Conservation (phyloP, 2,888 invertebrate species). For the Cyclophora albipunctata region DNA sequence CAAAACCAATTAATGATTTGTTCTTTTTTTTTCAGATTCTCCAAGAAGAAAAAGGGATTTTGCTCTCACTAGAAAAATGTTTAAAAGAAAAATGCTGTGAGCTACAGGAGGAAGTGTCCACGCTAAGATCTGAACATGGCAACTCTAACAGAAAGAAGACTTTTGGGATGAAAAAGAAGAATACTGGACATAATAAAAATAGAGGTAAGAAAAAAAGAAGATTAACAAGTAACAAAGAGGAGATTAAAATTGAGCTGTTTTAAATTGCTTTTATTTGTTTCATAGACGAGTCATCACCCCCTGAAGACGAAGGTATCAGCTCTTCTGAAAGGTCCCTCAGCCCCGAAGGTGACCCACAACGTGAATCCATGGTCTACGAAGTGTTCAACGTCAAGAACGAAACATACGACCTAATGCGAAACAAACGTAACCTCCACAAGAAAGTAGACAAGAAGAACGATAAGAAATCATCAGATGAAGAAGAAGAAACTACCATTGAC, state of each 20-base stretch:
- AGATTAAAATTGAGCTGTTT: too few relatives aligned
- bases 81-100: conserved; percentile 85
- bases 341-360: conserved; percentile 79
- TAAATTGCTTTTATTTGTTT: conserved; percentile 19
- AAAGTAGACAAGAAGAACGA: conserved; percentile 52
- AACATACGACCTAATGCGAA: conserved; percentile 67
- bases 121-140: conserved; percentile 72
- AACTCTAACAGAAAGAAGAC: conserved; percentile 65
- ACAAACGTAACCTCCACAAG: conserved; percentile 57
- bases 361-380: conserved; percentile 77
- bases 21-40: conserved; percentile 70
- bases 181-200: conserved; percentile 45
- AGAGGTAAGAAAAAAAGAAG: conserved; percentile 45
- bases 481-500: conserved; percentile 88
- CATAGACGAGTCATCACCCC: conserved; percentile 81
- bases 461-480: conserved; percentile 75
- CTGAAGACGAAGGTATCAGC: conserved; percentile 92
- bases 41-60: conserved; percentile 85
- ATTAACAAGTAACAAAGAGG: too few relatives aligned
- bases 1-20: too few relatives aligned
- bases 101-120: conserved; percentile 81
- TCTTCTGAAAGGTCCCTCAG: conserved; percentile 87
- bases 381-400: conserved; percentile 76
- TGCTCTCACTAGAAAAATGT: conserved; percentile 82
- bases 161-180: conserved; percentile 70